A percentile compares a stretch with the other conserved stretches of the same genome.
These are phyloP conservation scores for Eueremaeus valkanovi DNA, from an alignment of 2,888 invertebrate species.

Conservation along the genomic window DNA sequence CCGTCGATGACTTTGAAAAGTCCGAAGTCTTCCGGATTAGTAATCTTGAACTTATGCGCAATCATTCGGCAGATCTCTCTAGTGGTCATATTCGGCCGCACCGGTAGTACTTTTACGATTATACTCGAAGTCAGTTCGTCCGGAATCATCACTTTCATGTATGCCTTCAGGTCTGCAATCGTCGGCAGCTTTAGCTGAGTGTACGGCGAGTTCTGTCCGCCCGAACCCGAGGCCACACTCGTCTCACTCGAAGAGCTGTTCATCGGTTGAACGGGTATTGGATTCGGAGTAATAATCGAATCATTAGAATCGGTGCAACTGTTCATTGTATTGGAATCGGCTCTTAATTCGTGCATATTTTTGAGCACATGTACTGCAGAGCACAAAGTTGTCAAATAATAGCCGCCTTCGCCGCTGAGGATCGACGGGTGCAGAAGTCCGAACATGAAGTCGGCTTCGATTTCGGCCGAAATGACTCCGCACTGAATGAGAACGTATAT, in stretches of 20 bases:
- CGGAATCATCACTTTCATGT: conserved; percentile 84
- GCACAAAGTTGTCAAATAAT: conserved; percentile 87
- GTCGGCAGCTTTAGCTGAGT: conserved; percentile 27
- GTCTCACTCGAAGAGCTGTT: conserved; percentile 31
- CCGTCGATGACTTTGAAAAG: conserved; percentile 78
- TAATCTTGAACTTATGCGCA: conserved; percentile 89
- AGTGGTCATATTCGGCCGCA: conserved; percentile 86
- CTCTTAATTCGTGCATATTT: conserved; percentile 55
- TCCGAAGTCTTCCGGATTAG: conserved; percentile 93
- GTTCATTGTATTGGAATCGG: background rate
- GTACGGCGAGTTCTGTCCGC: conserved; percentile 3
- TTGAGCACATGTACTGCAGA: conserved; percentile 86
- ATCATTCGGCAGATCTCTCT: conserved; percentile 82
- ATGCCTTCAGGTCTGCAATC: conserved; percentile 58
- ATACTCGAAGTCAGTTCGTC: conserved; percentile 90
- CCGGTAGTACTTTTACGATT: conserved; percentile 81
- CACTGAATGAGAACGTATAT: conserved; percentile 87
- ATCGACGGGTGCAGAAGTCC: conserved; percentile 82
- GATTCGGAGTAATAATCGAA: background rate
- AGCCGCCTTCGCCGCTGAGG: conserved; percentile 85
- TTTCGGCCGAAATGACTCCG: conserved; percentile 83
- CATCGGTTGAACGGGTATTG: background rate
- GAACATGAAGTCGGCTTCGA: conserved; percentile 96
- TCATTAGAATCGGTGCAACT: background rate
- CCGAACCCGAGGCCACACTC: conserved; percentile 15